Conservation (phyloP, 2,113 vertebrate species). For the Egretta garzetta region DNA sequence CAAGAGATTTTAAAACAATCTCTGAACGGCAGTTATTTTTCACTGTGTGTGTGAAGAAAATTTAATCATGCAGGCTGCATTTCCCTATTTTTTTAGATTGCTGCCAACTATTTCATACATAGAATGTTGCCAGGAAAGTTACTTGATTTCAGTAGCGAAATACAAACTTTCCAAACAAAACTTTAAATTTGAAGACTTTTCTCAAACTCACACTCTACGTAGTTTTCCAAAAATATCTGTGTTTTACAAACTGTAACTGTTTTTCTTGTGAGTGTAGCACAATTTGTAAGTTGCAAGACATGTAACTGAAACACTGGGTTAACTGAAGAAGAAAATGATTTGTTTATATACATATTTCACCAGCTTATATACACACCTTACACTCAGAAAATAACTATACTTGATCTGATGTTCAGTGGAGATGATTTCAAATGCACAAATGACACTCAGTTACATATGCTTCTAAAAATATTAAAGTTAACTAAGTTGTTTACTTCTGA, state of each 20-base stretch:
- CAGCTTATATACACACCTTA: not conserved
- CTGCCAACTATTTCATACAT: not conserved
- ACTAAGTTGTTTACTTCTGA: not conserved
- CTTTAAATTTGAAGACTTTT: not conserved
- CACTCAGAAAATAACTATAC: not conserved
- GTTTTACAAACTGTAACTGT: not conserved
- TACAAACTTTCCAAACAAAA: not conserved
- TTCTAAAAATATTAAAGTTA: not conserved
- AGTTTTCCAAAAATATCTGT: not conserved
- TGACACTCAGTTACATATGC: not conserved
- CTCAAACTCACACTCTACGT: not conserved
- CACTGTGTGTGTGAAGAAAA: conserved; percentile 20
- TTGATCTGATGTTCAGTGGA: not conserved
- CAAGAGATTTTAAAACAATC: conserved; percentile 41
- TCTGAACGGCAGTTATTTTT: conserved; percentile 47
- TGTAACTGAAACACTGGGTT: not conserved
- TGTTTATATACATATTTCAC: not conserved
- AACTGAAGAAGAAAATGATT: not conserved
- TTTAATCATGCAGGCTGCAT: conserved; percentile 8
- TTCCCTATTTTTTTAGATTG: conserved; percentile 28
- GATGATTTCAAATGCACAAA: not conserved
- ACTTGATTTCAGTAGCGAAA: conserved; percentile 5
- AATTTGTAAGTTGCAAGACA: not conserved
- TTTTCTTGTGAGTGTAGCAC: not conserved
- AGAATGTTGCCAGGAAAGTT: not conserved